These are phyloP conservation scores for Sorex maritimensis DNA, from an alignment of 2,797 vertebrate genomes.

Conservation along the genomic window DNA sequence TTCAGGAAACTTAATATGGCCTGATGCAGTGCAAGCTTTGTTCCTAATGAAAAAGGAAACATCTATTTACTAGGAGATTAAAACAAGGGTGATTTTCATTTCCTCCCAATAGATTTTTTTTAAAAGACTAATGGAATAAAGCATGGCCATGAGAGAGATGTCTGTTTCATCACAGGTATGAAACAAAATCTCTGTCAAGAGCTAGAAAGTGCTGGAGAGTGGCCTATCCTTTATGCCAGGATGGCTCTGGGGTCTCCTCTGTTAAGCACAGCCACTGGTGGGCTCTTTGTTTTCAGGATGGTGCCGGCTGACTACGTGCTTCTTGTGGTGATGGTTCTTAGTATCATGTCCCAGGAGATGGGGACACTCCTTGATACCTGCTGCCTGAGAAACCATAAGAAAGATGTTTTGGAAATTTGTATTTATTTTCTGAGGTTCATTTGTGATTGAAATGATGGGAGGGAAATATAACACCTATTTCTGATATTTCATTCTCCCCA, in stretches of 20 bases:
- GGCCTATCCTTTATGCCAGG: not conserved
- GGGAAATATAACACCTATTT: not conserved
- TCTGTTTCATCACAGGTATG: not conserved
- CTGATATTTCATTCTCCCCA: not conserved
- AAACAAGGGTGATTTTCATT: conserved; percentile 72
- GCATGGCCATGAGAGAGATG: not conserved
- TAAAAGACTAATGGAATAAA: conserved; percentile 39
- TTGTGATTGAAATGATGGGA: conserved; percentile 8
- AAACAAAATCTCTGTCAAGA: not conserved
- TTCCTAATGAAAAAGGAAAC: conserved; percentile 60
- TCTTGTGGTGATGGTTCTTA: too few relatives aligned
- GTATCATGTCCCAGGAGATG: conserved; percentile 54
- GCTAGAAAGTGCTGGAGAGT: not conserved
- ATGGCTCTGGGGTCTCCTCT: conserved; percentile 48
- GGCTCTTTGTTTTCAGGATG: not conserved
- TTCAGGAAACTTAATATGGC: conserved; percentile 70
- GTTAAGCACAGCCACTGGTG: not conserved
- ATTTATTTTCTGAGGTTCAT: too few relatives aligned
- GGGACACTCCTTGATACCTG: not conserved
- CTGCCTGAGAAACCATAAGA: not conserved
- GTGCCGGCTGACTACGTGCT: not conserved
- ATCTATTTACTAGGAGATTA: conserved; percentile 70
- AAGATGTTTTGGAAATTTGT: too few relatives aligned
- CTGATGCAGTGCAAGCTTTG: conserved; percentile 63
- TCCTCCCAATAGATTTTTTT: conserved; percentile 52